phyloP scores from a whole-genome alignment of 2,797 vertebrate genomes.

The Urosaurus nigricauda region DNA sequence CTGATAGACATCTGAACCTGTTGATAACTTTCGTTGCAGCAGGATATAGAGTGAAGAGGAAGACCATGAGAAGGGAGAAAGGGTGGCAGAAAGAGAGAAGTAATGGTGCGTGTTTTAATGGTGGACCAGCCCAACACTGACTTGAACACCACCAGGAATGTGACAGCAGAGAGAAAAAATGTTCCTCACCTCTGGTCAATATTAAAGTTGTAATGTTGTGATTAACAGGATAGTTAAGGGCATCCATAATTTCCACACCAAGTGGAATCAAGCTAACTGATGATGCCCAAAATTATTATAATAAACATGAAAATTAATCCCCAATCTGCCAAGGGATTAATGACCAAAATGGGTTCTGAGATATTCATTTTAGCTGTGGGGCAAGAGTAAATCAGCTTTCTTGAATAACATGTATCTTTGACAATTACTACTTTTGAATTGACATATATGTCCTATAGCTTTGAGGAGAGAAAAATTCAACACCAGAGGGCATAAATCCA shows the following conservation, averaged over 20 bases:
- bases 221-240: background rate
- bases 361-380: background rate
- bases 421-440: background rate
- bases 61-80: background rate
- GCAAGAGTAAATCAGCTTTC: background rate
- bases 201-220: background rate
- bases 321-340: background rate
- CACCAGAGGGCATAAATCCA: background rate
- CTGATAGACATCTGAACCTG: too few species aligned
- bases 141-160: background rate
- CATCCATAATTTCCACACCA: background rate
- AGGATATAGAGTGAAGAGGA: background rate
- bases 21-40: background rate
- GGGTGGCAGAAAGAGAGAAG: background rate
- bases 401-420: background rate
- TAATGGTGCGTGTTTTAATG: background rate
- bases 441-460: background rate
- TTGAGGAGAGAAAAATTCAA: background rate
- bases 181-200: background rate
- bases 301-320: background rate
- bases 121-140: too few species aligned
- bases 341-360: background rate
- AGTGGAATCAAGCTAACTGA: background rate
- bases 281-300: background rate
- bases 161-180: background rate